phyloP scores from a whole-genome alignment of 2,113 vertebrate genomes.

The Antennarius striatus region DNA sequence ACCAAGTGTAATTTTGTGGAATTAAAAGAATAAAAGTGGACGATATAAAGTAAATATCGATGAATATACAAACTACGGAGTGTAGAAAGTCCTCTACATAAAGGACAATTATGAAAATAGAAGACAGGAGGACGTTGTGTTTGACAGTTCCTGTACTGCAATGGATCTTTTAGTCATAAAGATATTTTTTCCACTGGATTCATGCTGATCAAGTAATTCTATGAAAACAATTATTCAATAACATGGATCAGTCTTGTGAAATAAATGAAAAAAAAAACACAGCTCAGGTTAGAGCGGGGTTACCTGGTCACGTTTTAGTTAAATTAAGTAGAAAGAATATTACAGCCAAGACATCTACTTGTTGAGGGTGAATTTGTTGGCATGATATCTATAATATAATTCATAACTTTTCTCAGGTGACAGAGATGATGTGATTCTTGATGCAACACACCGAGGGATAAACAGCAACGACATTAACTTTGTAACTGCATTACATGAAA shows the following conservation, averaged over 20 bases:
- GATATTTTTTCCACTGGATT: neutral
- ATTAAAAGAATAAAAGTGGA: neutral
- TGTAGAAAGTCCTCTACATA: neutral
- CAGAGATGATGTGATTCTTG: neutral
- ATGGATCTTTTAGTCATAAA: no score
- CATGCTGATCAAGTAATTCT: neutral
- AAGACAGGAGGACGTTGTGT: no score
- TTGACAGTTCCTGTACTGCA: no score
- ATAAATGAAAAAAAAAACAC: neutral
- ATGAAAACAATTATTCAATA: neutral
- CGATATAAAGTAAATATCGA: constrained; percentile 16
- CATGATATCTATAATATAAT: no score
- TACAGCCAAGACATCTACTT: no score
- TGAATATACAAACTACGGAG: neutral
- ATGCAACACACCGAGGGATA: neutral
- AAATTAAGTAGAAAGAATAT: no score
- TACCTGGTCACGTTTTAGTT: no score
- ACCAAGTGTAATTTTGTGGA: constrained; percentile 5
- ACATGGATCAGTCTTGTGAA: neutral
- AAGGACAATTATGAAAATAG: neutral
- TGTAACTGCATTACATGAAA: constrained; percentile 6
- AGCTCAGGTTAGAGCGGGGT: neutral
- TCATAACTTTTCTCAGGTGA: neutral
- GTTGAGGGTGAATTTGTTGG: no score
- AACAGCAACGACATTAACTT: constrained; percentile 12